Evolutionary conservation across 2,888 invertebrate genomes (phyloP).

Genomic region (Scotopteryx bipunctaria): DNA sequence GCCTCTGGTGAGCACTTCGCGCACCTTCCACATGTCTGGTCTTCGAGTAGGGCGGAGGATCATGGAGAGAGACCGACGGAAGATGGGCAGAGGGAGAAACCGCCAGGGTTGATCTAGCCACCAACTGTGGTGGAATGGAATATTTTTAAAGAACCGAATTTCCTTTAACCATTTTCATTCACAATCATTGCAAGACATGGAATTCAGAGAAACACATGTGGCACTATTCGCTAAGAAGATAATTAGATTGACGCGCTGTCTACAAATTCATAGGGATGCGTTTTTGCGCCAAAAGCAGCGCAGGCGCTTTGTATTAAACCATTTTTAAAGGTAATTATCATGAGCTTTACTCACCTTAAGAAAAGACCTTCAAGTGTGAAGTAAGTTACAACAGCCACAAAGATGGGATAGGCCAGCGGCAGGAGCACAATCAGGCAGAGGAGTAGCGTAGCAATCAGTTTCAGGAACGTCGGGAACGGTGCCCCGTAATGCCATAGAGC

Average conservation of each 20-base stretch:
- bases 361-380: slow-evolving; percentile 68
- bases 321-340: not conserved
- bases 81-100: slow-evolving; percentile 61
- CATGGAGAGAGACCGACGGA: slow-evolving; percentile 48
- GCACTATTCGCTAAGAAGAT: no score
- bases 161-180: no score
- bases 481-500: slow-evolving; percentile 75
- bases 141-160: no score
- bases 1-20: slow-evolving; percentile 71
- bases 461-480: slow-evolving; percentile 77
- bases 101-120: slow-evolving; percentile 63
- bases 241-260: no score
- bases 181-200: not conserved
- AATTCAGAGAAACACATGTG: not conserved
- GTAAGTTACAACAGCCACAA: slow-evolving; percentile 62
- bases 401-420: slow-evolving; percentile 71
- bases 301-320: not conserved
- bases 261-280: not conserved
- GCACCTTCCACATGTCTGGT: slow-evolving; percentile 67
- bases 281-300: not conserved
- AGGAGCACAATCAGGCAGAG: slow-evolving; percentile 65
- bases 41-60: slow-evolving; percentile 47
- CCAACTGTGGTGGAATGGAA: slow-evolving; percentile 54
- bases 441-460: slow-evolving; percentile 69
- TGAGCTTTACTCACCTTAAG: slow-evolving; percentile 56